Percentiles rank a stretch among this genome's conserved stretches.
These are phyloP conservation scores for Drosophila bocqueti DNA, from an alignment of 1,140 invertebrate genomes.

Conservation along the genomic window DNA sequence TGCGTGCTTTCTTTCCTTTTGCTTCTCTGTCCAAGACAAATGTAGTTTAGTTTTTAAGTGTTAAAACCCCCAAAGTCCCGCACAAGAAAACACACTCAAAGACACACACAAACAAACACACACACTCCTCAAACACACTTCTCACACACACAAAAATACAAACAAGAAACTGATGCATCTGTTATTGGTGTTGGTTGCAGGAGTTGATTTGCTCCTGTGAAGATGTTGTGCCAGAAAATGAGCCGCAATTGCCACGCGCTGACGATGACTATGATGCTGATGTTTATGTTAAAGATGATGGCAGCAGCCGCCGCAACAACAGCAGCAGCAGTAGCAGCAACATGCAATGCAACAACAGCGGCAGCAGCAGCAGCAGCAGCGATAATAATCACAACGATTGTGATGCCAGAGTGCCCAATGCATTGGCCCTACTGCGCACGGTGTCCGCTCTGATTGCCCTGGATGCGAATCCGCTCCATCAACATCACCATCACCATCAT, in stretches of 20 bases:
- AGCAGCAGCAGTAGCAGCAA: slow-evolving; percentile 17
- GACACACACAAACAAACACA: slow-evolving; percentile 26
- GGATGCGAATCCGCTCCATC: slow-evolving; percentile 84
- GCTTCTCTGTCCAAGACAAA: slow-evolving; percentile 21
- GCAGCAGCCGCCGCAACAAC: background rate
- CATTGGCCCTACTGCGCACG: slow-evolving; percentile 76
- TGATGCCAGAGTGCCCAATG: slow-evolving; percentile 63
- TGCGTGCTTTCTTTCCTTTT: slow-evolving; percentile 35
- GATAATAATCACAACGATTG: slow-evolving; percentile 48
- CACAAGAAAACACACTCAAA: slow-evolving; percentile 22
- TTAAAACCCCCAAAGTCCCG: slow-evolving; percentile 6
- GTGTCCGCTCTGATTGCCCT: slow-evolving; percentile 78
- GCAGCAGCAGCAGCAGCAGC: slow-evolving; percentile 41
- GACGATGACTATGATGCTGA: slow-evolving; percentile 80
- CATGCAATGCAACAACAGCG: slow-evolving; percentile 30
- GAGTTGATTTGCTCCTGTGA: slow-evolving; percentile 90
- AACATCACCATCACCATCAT: slow-evolving; percentile 65
- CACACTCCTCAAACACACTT: slow-evolving; percentile 9
- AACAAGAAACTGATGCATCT: slow-evolving; percentile 78
- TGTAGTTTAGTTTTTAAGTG: slow-evolving; percentile 43
- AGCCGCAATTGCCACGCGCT: slow-evolving; percentile 57
- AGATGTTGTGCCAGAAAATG: slow-evolving; percentile 87
- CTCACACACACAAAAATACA: slow-evolving; percentile 29
- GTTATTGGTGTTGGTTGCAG: slow-evolving; percentile 89
- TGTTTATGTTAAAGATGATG: slow-evolving; percentile 72